These are phyloP conservation scores for Enteromius viviparus DNA, from an alignment of 2,797 vertebrate genomes.

Conservation along the genomic window DNA sequence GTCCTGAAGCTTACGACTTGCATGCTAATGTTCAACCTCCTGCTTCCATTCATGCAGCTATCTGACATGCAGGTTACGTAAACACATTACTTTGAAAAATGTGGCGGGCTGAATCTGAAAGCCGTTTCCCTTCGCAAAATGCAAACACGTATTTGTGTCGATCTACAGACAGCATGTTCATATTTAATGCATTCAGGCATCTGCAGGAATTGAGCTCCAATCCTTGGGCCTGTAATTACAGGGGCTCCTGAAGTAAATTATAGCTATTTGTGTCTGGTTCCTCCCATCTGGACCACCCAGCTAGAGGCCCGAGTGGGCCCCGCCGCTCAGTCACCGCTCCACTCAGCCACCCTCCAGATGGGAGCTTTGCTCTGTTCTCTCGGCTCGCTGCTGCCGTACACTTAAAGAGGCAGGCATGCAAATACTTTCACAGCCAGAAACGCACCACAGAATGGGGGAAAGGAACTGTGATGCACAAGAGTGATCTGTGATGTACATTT, in stretches of 20 bases:
- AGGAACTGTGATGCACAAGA: slow-evolving; percentile 17
- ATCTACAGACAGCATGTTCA: slow-evolving; percentile 61
- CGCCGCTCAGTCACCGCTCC: slow-evolving; percentile 63
- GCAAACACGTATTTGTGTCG: slow-evolving; percentile 62
- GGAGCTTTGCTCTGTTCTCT: slow-evolving; percentile 64
- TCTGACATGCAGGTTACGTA: slow-evolving; percentile 44
- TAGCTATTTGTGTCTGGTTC: slow-evolving; percentile 90
- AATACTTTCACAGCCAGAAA: slow-evolving; percentile 70
- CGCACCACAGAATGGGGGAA: slow-evolving; percentile 51
- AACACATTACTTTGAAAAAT: slow-evolving; percentile 48
- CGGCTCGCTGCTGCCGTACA: slow-evolving; percentile 56
- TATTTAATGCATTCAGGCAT: slow-evolving; percentile 71
- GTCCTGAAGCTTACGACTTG: slow-evolving; percentile 26
- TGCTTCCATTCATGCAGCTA: slow-evolving; percentile 23
- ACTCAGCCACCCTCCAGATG: slow-evolving; percentile 69
- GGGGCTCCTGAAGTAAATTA: slow-evolving; percentile 88
- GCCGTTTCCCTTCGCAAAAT: slow-evolving; percentile 45
- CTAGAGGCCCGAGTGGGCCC: slow-evolving; percentile 71
- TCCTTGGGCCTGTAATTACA: slow-evolving; percentile 87
- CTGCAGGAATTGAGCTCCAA: slow-evolving; percentile 85
- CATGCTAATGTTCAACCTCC: slow-evolving; percentile 39
- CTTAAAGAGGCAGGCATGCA: slow-evolving; percentile 82
- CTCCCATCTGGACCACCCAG: slow-evolving; percentile 91
- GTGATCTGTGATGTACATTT: slow-evolving; percentile 37
- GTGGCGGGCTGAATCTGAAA: slow-evolving; percentile 36